These are phyloP conservation scores for Daubentonia madagascariensis DNA, from an alignment of 2,113 vertebrate genomes.

Conservation along the genomic window DNA sequence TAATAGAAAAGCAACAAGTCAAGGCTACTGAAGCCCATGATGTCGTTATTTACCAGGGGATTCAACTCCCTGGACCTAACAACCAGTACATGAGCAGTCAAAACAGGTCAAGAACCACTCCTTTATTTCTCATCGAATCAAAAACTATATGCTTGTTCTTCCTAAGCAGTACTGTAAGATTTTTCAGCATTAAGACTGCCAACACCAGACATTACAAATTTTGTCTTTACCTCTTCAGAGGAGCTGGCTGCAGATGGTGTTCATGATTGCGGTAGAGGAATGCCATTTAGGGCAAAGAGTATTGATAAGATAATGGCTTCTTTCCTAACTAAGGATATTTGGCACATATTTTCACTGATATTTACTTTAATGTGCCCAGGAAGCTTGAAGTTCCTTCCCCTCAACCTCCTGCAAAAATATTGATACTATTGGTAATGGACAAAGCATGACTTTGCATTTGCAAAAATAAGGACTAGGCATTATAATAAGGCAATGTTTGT, in stretches of 20 bases:
- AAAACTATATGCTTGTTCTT: not conserved
- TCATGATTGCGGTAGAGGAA: constrained; percentile 30
- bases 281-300: constrained; percentile 42
- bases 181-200: not conserved
- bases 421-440: constrained; percentile 28
- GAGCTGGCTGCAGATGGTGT: not conserved
- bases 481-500: not conserved
- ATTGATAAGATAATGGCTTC: constrained; percentile 40
- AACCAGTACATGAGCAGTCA: not conserved
- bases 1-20: not conserved
- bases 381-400: not conserved
- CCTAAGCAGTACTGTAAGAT: not conserved
- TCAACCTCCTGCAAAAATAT: not conserved
- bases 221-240: constrained; percentile 29
- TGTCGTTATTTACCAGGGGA: not conserved
- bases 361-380: not conserved
- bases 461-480: not conserved
- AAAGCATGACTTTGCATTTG: constrained; percentile 49
- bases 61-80: not conserved
- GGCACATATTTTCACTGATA: not conserved
- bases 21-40: not conserved
- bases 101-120: not conserved
- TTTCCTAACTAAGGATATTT: constrained; percentile 9
- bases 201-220: not conserved
- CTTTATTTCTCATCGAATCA: not conserved